These are phyloP conservation scores for Trididemnum miniatum DNA, from an alignment of 23 tunicate species.

Conservation along the genomic window DNA sequence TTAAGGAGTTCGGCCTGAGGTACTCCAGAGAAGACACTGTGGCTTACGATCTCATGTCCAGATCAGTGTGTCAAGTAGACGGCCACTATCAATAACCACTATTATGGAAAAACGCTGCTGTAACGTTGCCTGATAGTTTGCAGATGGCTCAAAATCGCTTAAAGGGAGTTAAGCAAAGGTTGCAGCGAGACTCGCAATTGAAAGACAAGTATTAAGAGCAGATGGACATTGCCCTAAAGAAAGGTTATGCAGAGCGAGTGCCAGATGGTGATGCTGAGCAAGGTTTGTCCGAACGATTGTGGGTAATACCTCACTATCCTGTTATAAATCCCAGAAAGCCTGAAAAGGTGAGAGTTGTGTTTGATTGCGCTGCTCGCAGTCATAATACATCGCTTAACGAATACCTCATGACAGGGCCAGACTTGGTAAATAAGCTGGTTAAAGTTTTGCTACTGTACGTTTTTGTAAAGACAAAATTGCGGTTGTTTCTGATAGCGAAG, in stretches of 20 bases:
- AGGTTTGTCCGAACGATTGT: background rate
- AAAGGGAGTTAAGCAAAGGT: background rate
- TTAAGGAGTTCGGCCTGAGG: background rate
- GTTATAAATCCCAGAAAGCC: constrained; percentile 13
- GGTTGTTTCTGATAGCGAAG: constrained; percentile 14
- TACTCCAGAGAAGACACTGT: constrained; percentile 5
- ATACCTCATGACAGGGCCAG: constrained; percentile 32
- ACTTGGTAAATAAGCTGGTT: constrained; percentile 29
- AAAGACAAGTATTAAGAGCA: background rate
- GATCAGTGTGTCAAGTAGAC: background rate
- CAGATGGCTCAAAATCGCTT: constrained; percentile 11
- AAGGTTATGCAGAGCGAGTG: constrained; percentile 4
- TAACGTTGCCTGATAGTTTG: background rate
- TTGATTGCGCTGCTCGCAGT: constrained; percentile 11
- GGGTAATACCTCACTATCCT: constrained; percentile 20
- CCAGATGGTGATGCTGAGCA: background rate
- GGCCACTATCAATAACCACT: constrained; percentile 10
- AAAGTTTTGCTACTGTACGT: constrained; percentile 18
- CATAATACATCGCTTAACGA: background rate
- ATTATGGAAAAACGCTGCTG: constrained; percentile 17
- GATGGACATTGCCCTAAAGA: background rate
- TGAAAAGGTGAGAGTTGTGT: constrained; percentile 25
- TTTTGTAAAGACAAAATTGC: constrained; percentile 36
- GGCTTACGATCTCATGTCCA: constrained; percentile 4
- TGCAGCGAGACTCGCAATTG: background rate